Evolutionary conservation across 1,140 invertebrate species (phyloP).

Genomic region (Homarus americanus): DNA sequence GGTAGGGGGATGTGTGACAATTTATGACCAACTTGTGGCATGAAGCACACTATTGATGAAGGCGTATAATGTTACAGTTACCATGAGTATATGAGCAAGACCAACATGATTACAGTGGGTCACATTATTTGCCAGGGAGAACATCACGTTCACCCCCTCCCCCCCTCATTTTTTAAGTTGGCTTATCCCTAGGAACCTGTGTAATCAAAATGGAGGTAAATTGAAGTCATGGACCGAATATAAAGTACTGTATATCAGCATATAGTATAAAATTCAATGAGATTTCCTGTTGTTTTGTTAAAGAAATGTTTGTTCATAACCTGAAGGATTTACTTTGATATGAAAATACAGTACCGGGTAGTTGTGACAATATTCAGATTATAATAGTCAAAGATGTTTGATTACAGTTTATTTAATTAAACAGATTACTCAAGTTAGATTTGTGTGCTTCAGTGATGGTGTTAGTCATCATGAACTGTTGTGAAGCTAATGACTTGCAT

Average conservation of each 20-base stretch:
- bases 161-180: too few species aligned
- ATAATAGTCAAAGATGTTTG: background rate
- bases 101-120: too few species aligned
- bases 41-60: background rate
- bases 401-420: background rate
- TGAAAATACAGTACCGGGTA: background rate
- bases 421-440: background rate
- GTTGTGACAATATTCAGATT: background rate
- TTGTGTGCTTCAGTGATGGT: background rate
- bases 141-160: too few species aligned
- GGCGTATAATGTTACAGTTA: background rate
- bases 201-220: background rate
- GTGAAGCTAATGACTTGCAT: background rate
- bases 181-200: background rate
- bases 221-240: background rate
- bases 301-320: background rate
- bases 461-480: background rate
- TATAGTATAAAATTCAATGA: background rate
- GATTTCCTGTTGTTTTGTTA: background rate
- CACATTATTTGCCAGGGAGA: too few species aligned
- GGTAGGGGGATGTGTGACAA: background rate
- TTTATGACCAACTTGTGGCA: background rate
- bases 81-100: background rate
- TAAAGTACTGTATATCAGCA: background rate
- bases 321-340: background rate